Evolutionary conservation across 2,797 vertebrate species (phyloP), one percentile per base, ranked within the genome.

Genomic region (Chloroceryle inda): DNA sequence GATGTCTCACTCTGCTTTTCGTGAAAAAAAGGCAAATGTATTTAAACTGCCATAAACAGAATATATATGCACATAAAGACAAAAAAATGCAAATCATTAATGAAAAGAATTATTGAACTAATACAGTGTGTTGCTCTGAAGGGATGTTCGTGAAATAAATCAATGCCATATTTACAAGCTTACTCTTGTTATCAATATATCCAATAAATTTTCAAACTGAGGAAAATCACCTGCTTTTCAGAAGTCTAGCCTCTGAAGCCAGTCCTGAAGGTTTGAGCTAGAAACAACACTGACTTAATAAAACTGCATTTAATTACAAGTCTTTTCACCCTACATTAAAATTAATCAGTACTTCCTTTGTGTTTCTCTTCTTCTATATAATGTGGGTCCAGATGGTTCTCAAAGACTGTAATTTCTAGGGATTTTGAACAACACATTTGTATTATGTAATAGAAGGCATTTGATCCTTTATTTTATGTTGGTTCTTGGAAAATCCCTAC

Each of bases 401-500:
- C 89, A 96, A 93, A 97, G 73, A 94, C 79, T 80, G 35, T 55
- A 96, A 91, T 92, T 96, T 97, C 95, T 85, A 86, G 91, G 84
- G 95, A 97, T 97, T 97, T 97, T 95, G 91, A 96, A 66, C 68
- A 95, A 85, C 61, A 89, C 84, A 96, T 95, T 96, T 92, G 96
- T 96, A 96, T 95, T 97, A 82, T 77, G 69, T 93, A 96, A 94
- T 91, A 94, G 82, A 97, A 95, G 75, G 63, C 76, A 94, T 94
- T 94, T 96, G 74, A 96, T 96, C 95, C 82, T 96, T 96, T 96
- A 97, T 97, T 96, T 97, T 91, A 94, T 97, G 97, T 94, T 93
- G 85, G 33, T 97, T 96, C 94, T 95, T 7, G 5, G 92, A 96
- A 92, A 97, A 96, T 97, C 92, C 75, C 81, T 91, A 96, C 72